Evolutionary conservation across 2,888 invertebrate genomes (phyloP), one percentile per base, ranked within the genome.

Genomic region (Taenaris catops): DNA sequence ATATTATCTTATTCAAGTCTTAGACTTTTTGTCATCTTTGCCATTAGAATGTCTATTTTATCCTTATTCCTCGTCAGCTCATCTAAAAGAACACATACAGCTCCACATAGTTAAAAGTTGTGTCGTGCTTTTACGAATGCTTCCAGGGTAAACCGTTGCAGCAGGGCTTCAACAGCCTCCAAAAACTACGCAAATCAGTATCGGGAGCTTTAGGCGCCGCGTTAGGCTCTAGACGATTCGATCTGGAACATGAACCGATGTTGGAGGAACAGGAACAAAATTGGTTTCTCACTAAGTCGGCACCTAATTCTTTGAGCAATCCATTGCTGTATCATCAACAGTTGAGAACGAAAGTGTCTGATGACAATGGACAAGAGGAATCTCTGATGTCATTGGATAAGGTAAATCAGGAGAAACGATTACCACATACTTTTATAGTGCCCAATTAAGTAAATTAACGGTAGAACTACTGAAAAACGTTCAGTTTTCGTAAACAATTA

Each of bases 271-370:
- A 75, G 0, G 83, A 84, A 48, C 81, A 79, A 51, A 95, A 96
- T 65, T 96, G 96, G 96, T 90, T 95, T 53, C 69, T 96, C 16
- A 94, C 94, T 37, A 91, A 93, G 53, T 94, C 94, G 6, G 93
- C 93, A 1, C 94, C 94, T 1, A 94, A 92, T 63, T 94, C 94
- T 0, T 68, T 94, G 53, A 92, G 92, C 51, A 92, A 91, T 52
- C 90, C 89, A 1, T 62, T 87, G 40, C 49, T 84, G 50, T 70
- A 67, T 50, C 59, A 70, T 48, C 65, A 68, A 20, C 64, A 70
- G 1, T 46, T 62, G 5, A 69, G 73, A 16, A 63, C 65, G 5
- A 80, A 78, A 14, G 64, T 53, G 0, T 49, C 67, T 4, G 49
- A 53, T 1, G 80, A 79, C 8, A 73, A 73, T 6, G 69, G 74